Base-by-base conservation (phyloP, 1,140 invertebrate genomes). In the Lethrus apterus region DNA sequence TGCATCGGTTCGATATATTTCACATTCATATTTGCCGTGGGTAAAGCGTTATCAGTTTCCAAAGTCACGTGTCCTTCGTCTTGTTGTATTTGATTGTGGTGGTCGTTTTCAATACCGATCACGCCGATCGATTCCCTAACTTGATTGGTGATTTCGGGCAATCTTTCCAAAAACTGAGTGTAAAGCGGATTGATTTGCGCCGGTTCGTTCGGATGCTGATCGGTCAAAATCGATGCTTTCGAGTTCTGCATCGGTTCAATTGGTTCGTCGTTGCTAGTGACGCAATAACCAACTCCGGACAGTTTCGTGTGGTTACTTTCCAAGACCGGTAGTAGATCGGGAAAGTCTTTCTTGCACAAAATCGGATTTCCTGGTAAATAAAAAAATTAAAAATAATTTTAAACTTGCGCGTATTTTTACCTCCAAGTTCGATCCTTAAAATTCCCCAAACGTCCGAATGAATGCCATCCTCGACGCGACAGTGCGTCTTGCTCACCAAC, bases 401-500 rank as follows among this genome's bases (percentile, higher is more conserved):
- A 20, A 47, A 34, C 11, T 10, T 41, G 9, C 2, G 20, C 0
- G 0, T 23, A 14, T 18, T n/a, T 63, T 55, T 49, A 88, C 85
- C 83, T 79, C 86, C 76, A 42, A 89, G 70, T 64, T 84, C 79
- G 56, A 89, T 81, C 58, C 84, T 81, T 54, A 89, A 66, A 33
- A 79, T 79, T 51, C 81, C 82, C 42, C 77, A 78, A 5, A 86
- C 81, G 46, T 83, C 82, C 17, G 62, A 62, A 29, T 62, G 61
- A 2, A 63, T 54, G 8, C 57, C 60, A 34, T 56, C 49, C 57
- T 85, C 81, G 34, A 84, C 76, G 31, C 74, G 79, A 62, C 86
- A 89, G 51, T 77, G 74, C 0, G 85, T 86, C 60, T 87, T 85
- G 2, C 81, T 76, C 0, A 86, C 83, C 7, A 89, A 68, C 57